A percentile compares a stretch with the other conserved stretches of the same genome.
Conservation (phyloP, 1,140 invertebrate genomes). For the Trachymyrmex septentrionalis region DNA sequence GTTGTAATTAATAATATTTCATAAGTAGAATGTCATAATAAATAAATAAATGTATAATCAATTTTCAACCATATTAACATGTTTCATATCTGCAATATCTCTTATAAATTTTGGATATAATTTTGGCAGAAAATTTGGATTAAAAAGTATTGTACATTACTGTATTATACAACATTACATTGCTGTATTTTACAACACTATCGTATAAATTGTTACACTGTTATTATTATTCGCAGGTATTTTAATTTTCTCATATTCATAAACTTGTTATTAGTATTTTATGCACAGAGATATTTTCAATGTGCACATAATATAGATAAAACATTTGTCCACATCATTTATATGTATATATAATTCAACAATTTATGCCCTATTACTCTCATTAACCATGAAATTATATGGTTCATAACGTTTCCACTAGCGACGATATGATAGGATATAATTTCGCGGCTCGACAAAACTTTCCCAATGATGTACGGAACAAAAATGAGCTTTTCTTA, state of each 20-base stretch:
- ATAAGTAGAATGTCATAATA: background rate
- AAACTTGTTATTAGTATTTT: background rate
- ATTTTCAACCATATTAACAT: background rate
- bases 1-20: background rate
- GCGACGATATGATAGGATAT: conserved; percentile 5
- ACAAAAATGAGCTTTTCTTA: conserved; percentile 24
- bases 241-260: background rate
- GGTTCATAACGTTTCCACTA: background rate
- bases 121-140: background rate
- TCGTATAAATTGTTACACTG: background rate
- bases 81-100: background rate
- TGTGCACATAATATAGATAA: background rate
- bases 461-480: conserved; percentile 42
- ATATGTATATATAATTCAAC: background rate
- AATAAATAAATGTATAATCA: background rate
- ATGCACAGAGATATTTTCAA: background rate
- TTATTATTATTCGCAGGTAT: background rate
- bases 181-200: background rate
- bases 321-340: background rate
- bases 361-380: conserved; percentile 16
- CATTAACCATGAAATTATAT: background rate
- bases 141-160: background rate
- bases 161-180: background rate
- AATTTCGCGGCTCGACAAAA: conserved; percentile 21
- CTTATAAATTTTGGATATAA: background rate